These are phyloP conservation scores for Reticulitermes lucifugus DNA, from an alignment of 2,888 invertebrate genomes.

Conservation along the genomic window DNA sequence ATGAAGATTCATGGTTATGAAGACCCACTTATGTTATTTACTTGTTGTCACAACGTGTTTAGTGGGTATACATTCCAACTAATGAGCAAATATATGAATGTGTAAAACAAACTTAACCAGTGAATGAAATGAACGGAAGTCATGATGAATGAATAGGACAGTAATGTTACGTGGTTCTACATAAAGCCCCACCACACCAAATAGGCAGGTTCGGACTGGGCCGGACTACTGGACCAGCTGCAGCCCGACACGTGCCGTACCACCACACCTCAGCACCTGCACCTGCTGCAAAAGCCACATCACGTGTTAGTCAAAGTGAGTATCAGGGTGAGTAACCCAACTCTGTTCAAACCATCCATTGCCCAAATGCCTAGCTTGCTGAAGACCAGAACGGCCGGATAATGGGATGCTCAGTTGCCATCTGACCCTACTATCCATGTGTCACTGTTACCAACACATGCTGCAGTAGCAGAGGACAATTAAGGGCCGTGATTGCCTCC, in stretches of 20 bases:
- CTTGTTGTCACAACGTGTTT: neutral
- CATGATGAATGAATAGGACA: neutral
- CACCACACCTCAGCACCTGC: constrained; percentile 42
- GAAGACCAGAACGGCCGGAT: constrained; percentile 10
- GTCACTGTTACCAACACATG: neutral
- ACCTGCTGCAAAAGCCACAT: constrained; percentile 41
- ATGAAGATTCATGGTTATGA: constrained; percentile 20
- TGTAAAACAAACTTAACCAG: neutral
- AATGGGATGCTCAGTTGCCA: neutral
- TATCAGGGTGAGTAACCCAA: neutral
- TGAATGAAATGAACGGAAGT: neutral
- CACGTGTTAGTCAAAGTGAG: constrained; percentile 42
- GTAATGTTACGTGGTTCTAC: constrained; percentile 39
- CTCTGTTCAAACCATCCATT: neutral
- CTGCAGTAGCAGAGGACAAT: neutral
- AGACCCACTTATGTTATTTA: constrained; percentile 11
- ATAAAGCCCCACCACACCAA: constrained; percentile 48
- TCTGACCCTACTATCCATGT: too few species aligned
- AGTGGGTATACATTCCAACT: neutral
- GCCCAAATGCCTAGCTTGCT: neutral
- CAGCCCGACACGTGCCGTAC: constrained; percentile 1
- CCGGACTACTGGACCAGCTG: neutral
- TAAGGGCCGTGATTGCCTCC: neutral
- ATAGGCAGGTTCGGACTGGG: constrained; percentile 12
- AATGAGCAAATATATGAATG: neutral